phyloP scores from a whole-genome alignment of 2,113 vertebrate species.

The Cheilinus undulatus region DNA sequence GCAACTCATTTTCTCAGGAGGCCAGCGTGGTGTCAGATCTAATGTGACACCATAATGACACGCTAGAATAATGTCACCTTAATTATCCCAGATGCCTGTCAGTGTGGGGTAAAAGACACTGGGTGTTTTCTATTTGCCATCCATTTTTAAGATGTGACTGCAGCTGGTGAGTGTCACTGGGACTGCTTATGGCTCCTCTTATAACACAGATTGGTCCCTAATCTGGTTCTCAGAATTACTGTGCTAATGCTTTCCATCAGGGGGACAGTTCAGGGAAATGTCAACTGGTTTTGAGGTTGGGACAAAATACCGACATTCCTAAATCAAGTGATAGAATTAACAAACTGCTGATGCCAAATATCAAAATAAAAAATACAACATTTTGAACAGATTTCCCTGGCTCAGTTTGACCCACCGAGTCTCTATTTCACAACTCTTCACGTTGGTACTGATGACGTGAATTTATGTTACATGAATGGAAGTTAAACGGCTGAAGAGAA shows the following conservation, averaged over 20 bases:
- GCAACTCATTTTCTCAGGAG: slow-evolving; percentile 12
- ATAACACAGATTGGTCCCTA: slow-evolving; percentile 12
- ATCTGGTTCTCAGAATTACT: background rate
- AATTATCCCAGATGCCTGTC: slow-evolving; percentile 49
- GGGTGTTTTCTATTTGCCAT: slow-evolving; percentile 34
- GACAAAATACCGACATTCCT: too few relatives aligned
- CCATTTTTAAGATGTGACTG: slow-evolving; percentile 41
- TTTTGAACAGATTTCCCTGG: too few relatives aligned
- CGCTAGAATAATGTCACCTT: slow-evolving; percentile 29
- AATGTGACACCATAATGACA: slow-evolving; percentile 26
- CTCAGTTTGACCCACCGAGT: too few relatives aligned
- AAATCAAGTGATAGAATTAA: too few relatives aligned
- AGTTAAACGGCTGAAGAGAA: too few relatives aligned
- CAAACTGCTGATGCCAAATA: too few relatives aligned
- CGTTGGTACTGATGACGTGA: too few relatives aligned
- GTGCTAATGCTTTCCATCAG: background rate
- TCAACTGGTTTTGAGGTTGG: too few relatives aligned
- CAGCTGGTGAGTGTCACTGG: slow-evolving; percentile 31
- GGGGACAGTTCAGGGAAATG: background rate
- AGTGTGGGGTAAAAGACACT: slow-evolving; percentile 26
- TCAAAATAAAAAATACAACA: too few relatives aligned
- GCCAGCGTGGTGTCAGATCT: slow-evolving; percentile 1
- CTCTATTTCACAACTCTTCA: too few relatives aligned
- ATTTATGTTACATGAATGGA: too few relatives aligned
- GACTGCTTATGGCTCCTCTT: slow-evolving; percentile 4